These are phyloP conservation scores for Gadopsis bispinosus DNA, from an alignment of 2,797 vertebrate genomes.

Conservation along the genomic window DNA sequence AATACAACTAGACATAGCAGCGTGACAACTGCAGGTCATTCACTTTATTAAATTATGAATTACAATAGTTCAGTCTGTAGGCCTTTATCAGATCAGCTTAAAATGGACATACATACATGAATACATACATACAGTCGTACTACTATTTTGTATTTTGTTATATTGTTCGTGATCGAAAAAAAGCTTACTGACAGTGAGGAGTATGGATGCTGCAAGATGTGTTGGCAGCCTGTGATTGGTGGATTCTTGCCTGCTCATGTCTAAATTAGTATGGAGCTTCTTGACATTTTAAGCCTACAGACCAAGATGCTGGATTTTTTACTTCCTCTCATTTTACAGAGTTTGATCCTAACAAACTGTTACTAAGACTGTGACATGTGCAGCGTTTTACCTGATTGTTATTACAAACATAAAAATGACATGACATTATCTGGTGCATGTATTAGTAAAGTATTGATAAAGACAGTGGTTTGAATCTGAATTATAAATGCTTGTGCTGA, in stretches of 20 bases:
- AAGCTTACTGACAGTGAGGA: background rate
- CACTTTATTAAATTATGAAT: background rate
- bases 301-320: background rate
- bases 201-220: background rate
- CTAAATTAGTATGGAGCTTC: background rate
- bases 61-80: background rate
- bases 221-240: background rate
- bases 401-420: background rate
- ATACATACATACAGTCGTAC: too few relatives aligned
- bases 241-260: background rate
- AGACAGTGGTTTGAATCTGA: slow-evolving; percentile 12
- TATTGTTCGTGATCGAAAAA: background rate
- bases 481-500: background rate
- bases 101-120: background rate
- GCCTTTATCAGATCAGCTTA: slow-evolving; percentile 1
- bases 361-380: background rate
- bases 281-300: background rate
- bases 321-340: background rate
- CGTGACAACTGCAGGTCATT: slow-evolving; percentile 3
- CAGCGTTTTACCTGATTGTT: background rate
- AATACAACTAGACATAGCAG: background rate
- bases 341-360: background rate
- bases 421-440: background rate
- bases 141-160: background rate
- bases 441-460: slow-evolving; percentile 14